These are phyloP conservation scores for Stigmatopora nigra DNA, from an alignment of 2,113 vertebrate species.

Conservation along the genomic window DNA sequence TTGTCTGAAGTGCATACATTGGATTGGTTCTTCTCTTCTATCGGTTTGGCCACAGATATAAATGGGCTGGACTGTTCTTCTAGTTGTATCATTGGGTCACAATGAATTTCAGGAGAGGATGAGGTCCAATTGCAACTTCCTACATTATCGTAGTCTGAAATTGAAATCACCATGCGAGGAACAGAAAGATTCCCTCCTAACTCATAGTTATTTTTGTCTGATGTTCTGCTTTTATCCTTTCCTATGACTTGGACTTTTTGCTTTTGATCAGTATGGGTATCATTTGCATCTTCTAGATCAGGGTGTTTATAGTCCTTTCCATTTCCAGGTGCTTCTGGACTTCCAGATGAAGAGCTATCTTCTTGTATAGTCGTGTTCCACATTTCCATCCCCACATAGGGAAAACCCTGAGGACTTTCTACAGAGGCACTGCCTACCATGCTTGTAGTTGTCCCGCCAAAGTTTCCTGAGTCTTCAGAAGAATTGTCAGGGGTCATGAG, in stretches of 20 bases:
- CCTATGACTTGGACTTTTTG: background rate
- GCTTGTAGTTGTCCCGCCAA: constrained; percentile 22
- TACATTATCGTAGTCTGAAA: constrained; percentile 68
- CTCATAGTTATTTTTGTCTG: background rate
- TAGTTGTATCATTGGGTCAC: constrained; percentile 43
- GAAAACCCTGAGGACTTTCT: constrained; percentile 48
- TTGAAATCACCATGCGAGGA: constrained; percentile 57
- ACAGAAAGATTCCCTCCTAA: constrained; percentile 39
- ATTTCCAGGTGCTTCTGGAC: constrained; percentile 66
- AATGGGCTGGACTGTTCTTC: constrained; percentile 62
- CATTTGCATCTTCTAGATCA: constrained; percentile 43
- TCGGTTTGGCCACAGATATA: constrained; percentile 42
- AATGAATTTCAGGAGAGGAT: constrained; percentile 46
- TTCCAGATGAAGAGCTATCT: constrained; percentile 70
- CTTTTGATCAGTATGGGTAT: constrained; percentile 21
- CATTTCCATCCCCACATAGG: constrained; percentile 58
- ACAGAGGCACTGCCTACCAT: constrained; percentile 27
- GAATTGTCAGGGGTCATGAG: constrained; percentile 65
- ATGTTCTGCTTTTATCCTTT: constrained; percentile 19
- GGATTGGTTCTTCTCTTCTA: constrained; percentile 10
- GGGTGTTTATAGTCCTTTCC: constrained; percentile 52
- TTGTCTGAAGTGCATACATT: constrained; percentile 9
- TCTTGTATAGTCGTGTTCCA: constrained; percentile 76
- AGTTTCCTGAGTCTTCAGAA: constrained; percentile 56
- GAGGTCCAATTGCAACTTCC: constrained; percentile 45